Base-by-base conservation (phyloP, 2,797 vertebrate genomes). In the Pangasius djambal region DNA sequence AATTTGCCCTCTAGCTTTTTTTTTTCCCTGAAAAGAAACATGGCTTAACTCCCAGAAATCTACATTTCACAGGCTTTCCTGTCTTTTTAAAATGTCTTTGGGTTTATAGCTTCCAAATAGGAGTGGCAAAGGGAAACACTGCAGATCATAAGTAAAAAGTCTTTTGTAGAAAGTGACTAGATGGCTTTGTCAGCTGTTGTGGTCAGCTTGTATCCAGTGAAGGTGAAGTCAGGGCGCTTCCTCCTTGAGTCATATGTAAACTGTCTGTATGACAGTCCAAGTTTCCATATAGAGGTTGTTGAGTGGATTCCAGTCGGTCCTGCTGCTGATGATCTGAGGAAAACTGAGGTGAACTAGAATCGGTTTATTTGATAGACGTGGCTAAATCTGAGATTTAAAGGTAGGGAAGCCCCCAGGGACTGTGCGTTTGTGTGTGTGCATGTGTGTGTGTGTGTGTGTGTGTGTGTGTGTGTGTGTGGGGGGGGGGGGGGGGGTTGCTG, bases 401-500 rank as follows among this genome's bases (percentile, higher is more conserved):
- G 15, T 34, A 31, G 65, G 3, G 65, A 31, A 70, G 15, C 31
- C 12, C 28, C n/a, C 31, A 81, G 50, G n/a, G n/a, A 52, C 13
- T n/a, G 55, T 6, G 50, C 15, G 5, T 48, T 63, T 69, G 48
- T 50, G 48, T 10, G 48, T 50, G 28, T 37, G 37, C 37, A 2
- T 1, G 65, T 85, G 67, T 57, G 37, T 40, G 37, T 40, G 37
- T 40, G 37, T 40, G 37, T 40, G 37, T 40, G 37, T 40, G 16
- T 57, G 48, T 86, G 84, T 48, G 70, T 70, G 44, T 52, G 75
- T 82, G 48, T 50, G n/a, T n/a, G n/a, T n/a, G n/a, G n/a, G n/a
- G n/a, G n/a, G n/a, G n/a, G n/a, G n/a, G n/a, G n/a, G n/a, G n/a
- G n/a, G n/a, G n/a, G n/a, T n/a, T n/a, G 77, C 57, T 87, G 28